A percentile compares a stretch with the other conserved stretches of the same genome.
Conservation (phyloP, 1,140 invertebrate genomes). For the Sarcophaga peregrina region DNA sequence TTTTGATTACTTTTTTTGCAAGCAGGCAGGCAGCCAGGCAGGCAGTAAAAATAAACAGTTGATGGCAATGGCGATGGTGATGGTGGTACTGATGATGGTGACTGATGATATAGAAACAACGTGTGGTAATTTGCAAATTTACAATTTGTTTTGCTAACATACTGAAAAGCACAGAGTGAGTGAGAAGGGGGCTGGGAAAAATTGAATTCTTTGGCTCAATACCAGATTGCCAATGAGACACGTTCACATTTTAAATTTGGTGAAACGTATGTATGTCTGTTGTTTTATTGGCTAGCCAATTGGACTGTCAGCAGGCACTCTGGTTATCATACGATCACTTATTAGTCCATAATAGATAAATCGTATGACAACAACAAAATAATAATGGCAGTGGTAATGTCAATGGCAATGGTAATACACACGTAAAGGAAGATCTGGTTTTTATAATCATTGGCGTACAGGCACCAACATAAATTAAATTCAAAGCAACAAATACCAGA, state of each 20-base stretch:
- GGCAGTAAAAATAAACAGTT: too few relatives aligned
- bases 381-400: neutral
- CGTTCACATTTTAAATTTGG: slow-evolving; percentile 4
- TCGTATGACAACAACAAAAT: too few relatives aligned
- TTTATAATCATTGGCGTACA: neutral
- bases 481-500: neutral
- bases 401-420: neutral
- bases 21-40: too few relatives aligned
- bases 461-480: neutral
- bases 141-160: too few relatives aligned
- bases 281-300: neutral
- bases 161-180: too few relatives aligned
- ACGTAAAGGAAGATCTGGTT: neutral
- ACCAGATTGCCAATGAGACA: slow-evolving; percentile 3
- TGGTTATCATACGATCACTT: slow-evolving; percentile 1
- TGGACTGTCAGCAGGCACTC: neutral
- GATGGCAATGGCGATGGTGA: too few relatives aligned
- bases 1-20: neutral
- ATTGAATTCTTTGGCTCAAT: slow-evolving; percentile 26
- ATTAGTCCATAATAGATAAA: neutral
- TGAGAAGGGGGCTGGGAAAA: neutral
- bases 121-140: too few relatives aligned
- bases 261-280: neutral
- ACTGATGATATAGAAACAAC: too few relatives aligned
- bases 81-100: too few relatives aligned